Percentiles rank a stretch among this genome's conserved stretches.
Evolutionary conservation across 2,888 invertebrate species (phyloP).

Genomic region (Pterobdella sp.): DNA sequence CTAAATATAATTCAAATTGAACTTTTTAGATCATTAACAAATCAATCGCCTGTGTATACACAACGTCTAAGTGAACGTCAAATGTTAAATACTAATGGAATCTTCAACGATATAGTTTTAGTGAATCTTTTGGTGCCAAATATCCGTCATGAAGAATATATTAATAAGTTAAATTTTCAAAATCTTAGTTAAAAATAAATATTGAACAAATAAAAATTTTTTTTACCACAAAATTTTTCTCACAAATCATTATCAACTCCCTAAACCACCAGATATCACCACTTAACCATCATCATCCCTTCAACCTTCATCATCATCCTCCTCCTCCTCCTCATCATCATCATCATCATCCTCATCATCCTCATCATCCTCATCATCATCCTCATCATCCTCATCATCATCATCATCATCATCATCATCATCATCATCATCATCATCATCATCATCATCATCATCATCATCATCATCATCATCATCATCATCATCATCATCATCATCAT

Average conservation of each 20-base stretch:
- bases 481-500: conserved; percentile 12
- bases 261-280: background rate
- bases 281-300: background rate
- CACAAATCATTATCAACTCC: background rate
- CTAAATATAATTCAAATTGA: no score
- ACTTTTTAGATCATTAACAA: no score
- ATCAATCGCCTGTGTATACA: no score
- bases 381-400: background rate
- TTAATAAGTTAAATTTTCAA: no score
- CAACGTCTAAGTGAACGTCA: no score
- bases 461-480: background rate
- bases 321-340: background rate
- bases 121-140: no score
- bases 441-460: background rate
- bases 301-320: background rate
- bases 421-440: background rate
- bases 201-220: no score
- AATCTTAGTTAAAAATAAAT: no score
- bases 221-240: background rate
- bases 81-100: no score
- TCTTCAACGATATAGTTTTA: no score
- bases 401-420: background rate
- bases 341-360: background rate
- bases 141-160: no score
- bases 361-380: background rate